Base-by-base conservation (phyloP, 2,888 invertebrate species). In the Scaeva pyrastri region DNA sequence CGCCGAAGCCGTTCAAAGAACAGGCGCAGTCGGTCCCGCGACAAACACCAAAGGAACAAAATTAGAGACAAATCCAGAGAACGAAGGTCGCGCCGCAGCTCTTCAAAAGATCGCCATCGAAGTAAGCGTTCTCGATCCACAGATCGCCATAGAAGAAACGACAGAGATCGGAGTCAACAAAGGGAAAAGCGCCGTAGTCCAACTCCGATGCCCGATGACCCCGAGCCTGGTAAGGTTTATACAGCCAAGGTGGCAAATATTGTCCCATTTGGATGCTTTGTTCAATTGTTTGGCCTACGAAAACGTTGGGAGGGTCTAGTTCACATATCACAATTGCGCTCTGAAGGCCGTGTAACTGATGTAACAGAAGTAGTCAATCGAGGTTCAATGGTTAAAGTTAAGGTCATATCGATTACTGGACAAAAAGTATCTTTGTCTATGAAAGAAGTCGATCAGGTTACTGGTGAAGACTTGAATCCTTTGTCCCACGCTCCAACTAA, bases 211-310 rank as follows among this genome's bases (percentile, higher is more conserved):
- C 94, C 95, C 76, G 95, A 96, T 90, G 96, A 96, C 90, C 97
- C 97, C 0, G 95, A 96, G 88, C 94, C 96, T 4, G 97, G 96
- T 0, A 96, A 96, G 90, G 97, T 99, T 88, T 99, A 98, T 91
- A 95, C 95, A 87, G 99, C 98, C 0, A 96, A 97, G 92, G 98
- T 99, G 0, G 97, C 98, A 0, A 99, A 98, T 90, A 97, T 99
- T 88, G 98, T 98, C 71, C 96, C 97, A n/a, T 99, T 99, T 93
- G 99, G 99, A 1, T 99, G 99, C 91, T 99, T 99, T 92, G 98
- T 99, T 0, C 98, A 98, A 93, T 93, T 99, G 23, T 98, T 98
- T 90, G 98, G 98, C 0, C 93, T 99, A 62, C 94, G 95, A 64
- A 96, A 97, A 88, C 94, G 96, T 55, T 97, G 97, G 95, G 99